Base-by-base conservation (phyloP, 2,888 invertebrate genomes). In the Gonocerus acuteangulatus region DNA sequence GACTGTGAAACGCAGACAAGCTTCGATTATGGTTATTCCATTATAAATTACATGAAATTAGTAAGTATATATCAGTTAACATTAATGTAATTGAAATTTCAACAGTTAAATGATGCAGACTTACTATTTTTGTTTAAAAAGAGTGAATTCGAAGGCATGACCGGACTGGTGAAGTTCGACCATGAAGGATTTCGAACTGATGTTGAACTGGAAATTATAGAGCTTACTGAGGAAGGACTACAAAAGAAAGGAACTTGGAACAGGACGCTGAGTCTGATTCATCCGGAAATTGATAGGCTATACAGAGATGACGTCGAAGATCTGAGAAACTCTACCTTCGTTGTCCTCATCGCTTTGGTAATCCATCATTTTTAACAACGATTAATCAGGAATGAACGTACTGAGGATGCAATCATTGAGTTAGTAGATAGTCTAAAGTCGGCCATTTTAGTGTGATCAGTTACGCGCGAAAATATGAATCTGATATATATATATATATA, bases 31-130 rank as follows among this genome's bases (percentile, higher is more conserved):
- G 95, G 95, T 21, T 86, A 83, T 64, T 89, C 85, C 67, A 77
- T 95, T 62, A 82, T 87, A 66, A 95, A 94, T 77, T 86, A 84
- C 70, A 84, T 92, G 77, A 84, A 85, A 76, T 80, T 84, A 69
- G 90, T 90, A 72, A 77, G 80, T 75, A 4, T 19, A 4, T 51
- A 21, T 19, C 4, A n/a, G 3, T 11, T 51, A 23, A 13, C 34
- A 27, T n/a, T 21, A 11, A 27, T 9, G 7, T 22, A 48, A 16
- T 11, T 15, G 7, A 22, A 15, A 36, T 18, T 48, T 39, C 32
- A 19, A 9, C 36, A 6, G 15, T 48, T 36, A 16, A 32, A 42
- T 42, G 44, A 15, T 3, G 3, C 13, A 7, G 3, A 15, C 18
- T 15, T 15, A 42, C 13, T 15, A 42, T 13, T 7, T 15, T 4